Evolutionary conservation across 2,113 vertebrate genomes (phyloP), one percentile per base, ranked within the genome.

Genomic region (Strigops habroptila): DNA sequence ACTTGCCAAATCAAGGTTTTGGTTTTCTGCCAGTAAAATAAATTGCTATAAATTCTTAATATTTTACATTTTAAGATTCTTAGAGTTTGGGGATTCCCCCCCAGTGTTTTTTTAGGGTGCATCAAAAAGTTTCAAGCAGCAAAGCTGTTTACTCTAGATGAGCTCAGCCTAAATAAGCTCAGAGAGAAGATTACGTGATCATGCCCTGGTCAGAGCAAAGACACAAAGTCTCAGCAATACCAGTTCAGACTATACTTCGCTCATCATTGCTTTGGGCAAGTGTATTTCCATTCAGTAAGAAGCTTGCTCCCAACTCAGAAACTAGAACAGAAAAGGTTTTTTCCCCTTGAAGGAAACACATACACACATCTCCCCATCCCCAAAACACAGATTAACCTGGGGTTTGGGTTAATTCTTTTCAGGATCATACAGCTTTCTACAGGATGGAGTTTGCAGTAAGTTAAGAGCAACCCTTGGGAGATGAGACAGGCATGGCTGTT

Each of bases 131-230:
- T 75, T 43, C 39, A 83, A 77, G n/a, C 5, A 79, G 43, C 44
- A 62, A 68, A 84, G n/a, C 49, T 53, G 25, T 49, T 82, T 35
- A 57, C 46, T 95, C 12, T 10, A 28, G n/a, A 62, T 6, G 73
- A 85, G 51, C 35, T 90, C 57, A 86, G 71, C 52, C 75, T 95
- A 24, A 92, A 64, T 86, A 75, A 96, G 98, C 98, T 98, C 98
- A 98, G 98, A 98, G 98, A 98, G 98, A 98, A 98, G 98, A 98
- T 98, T 98, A 97, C 0, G 3, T 95, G 94, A 94, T 98, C 98
- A 98, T 43, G 44, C 93, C 97, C 98, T 98, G 98, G 98, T 98
- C 98, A 98, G 88, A 97, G 97, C 97, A 96, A 91, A 92, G 75
- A 91, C 74, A 14, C 28, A 46, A 11, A 73, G 93, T 60, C 96